Percentiles rank a stretch among this genome's conserved stretches.
These are phyloP conservation scores for Papilio xuthus DNA, from an alignment of 1,140 invertebrate species.

Conservation along the genomic window DNA sequence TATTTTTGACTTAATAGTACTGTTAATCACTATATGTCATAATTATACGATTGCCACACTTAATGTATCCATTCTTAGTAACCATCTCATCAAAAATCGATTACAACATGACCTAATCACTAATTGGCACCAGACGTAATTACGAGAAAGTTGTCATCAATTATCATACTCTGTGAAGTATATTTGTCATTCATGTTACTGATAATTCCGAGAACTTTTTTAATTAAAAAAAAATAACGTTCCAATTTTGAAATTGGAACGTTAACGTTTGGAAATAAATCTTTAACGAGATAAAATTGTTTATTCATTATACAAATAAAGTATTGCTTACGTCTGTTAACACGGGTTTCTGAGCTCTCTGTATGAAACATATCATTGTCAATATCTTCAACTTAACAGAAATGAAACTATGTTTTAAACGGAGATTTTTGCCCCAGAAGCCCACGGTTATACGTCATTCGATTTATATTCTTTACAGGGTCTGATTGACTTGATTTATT, in stretches of 20 bases:
- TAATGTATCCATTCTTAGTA: background rate
- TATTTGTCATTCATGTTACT: background rate
- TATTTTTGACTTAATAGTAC: background rate
- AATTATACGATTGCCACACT: slow-evolving; percentile 4
- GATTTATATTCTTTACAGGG: too few species aligned
- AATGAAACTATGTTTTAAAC: too few species aligned
- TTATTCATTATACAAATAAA: too few species aligned
- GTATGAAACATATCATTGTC: too few species aligned
- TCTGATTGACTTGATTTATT: too few species aligned
- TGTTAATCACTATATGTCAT: background rate
- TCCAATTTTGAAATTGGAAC: background rate
- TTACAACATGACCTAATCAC: background rate
- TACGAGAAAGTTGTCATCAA: slow-evolving; percentile 15
- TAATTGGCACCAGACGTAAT: background rate
- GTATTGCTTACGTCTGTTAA: too few species aligned
- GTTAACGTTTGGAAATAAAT: too few species aligned
- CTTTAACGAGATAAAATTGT: background rate
- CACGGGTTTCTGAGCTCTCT: too few species aligned
- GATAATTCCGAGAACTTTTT: slow-evolving; percentile 1
- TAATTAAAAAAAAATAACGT: background rate
- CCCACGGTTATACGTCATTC: too few species aligned
- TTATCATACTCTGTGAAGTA: background rate
- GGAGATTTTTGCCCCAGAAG: too few species aligned
- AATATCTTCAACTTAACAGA: too few species aligned
- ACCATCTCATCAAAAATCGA: slow-evolving; percentile 9